phyloP scores from a whole-genome alignment of 2,888 invertebrate genomes.

The Cataglyphis albicans region DNA sequence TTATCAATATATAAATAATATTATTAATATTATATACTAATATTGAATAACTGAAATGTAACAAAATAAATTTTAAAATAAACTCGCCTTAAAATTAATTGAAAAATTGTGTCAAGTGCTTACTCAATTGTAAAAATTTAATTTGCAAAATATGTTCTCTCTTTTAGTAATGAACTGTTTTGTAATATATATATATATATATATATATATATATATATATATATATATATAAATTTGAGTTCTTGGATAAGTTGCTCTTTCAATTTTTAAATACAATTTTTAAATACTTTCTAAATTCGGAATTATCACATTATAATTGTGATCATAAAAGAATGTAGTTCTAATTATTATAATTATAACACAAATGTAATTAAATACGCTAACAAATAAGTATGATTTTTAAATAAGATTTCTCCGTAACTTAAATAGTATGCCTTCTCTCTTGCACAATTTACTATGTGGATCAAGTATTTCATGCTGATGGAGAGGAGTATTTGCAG shows the following conservation, averaged over 20 bases:
- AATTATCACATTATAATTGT: neutral
- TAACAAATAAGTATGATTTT: neutral
- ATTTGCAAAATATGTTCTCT: conserved; percentile 3
- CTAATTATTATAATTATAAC: conserved; percentile 12
- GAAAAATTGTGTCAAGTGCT: neutral
- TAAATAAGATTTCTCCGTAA: conserved; percentile 24
- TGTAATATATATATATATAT: neutral
- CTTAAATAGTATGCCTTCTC: neutral
- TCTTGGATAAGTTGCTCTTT: too few relatives aligned
- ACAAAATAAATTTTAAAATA: neutral
- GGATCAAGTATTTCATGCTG: conserved; percentile 15
- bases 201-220: too few relatives aligned
- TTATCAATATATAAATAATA: neutral
- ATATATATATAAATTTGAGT: too few relatives aligned
- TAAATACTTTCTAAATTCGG: neutral
- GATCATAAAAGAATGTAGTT: neutral
- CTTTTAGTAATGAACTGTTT: neutral
- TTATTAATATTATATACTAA: neutral
- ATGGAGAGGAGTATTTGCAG: neutral
- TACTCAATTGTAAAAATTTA: neutral
- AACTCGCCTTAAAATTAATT: neutral
- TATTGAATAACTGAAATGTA: neutral
- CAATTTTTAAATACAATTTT: neutral
- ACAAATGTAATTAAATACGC: conserved; percentile 1
- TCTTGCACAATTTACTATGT: conserved; percentile 26